phyloP scores from a whole-genome alignment of 2,888 invertebrate genomes.

The Troides aeacus region DNA sequence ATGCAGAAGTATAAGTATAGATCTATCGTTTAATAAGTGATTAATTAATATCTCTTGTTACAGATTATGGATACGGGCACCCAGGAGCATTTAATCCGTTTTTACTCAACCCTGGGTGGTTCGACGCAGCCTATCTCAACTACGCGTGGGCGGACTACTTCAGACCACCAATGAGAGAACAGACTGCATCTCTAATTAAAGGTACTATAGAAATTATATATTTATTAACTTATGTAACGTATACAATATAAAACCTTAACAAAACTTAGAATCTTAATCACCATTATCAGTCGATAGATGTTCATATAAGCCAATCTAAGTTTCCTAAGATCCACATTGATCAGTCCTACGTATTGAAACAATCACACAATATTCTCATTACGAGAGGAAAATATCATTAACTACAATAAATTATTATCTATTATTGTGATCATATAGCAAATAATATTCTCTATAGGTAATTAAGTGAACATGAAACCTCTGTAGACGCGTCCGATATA shows the following conservation, averaged over 20 bases:
- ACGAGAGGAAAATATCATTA: no score
- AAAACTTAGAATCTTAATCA: no score
- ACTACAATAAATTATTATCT: no score
- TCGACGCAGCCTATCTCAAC: slow-evolving; percentile 91
- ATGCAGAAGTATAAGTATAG: background rate
- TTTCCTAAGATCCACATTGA: no score
- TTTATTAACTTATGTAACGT: background rate
- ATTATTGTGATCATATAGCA: no score
- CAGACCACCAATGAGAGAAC: slow-evolving; percentile 74
- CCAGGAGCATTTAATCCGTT: slow-evolving; percentile 89
- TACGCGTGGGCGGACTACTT: slow-evolving; percentile 89
- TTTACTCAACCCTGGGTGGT: slow-evolving; percentile 89
- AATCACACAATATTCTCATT: no score
- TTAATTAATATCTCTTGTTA: slow-evolving; percentile 48
- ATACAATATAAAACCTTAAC: no score
- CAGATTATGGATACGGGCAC: slow-evolving; percentile 90
- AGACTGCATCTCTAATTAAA: slow-evolving; percentile 79
- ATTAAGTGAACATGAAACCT: background rate
- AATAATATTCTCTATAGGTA: background rate
- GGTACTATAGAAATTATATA: slow-evolving; percentile 53
- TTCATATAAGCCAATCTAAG: no score
- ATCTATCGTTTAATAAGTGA: background rate
- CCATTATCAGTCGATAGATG: no score
- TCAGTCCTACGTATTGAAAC: no score
- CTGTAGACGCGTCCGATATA: slow-evolving; percentile 19